These are phyloP conservation scores for Chloroceryle aenea DNA, from an alignment of 2,113 vertebrate species.

Conservation along the genomic window DNA sequence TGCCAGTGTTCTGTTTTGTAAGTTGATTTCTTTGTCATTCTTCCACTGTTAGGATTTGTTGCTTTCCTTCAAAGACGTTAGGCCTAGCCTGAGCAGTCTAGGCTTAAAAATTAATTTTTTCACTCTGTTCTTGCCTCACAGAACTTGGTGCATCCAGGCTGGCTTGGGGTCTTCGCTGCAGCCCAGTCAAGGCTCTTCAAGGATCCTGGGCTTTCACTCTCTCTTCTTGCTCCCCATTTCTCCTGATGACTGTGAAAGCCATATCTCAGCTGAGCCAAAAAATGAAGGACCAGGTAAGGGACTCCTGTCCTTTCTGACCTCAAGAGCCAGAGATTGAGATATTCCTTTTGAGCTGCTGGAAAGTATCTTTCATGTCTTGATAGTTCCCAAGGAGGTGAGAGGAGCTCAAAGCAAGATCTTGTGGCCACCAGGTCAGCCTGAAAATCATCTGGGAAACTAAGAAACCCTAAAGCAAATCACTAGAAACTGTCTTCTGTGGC, in stretches of 20 bases:
- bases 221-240: not conserved
- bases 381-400: not conserved
- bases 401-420: not conserved
- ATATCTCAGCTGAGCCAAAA: not conserved
- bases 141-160: not conserved
- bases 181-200: not conserved
- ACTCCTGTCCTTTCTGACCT: not conserved
- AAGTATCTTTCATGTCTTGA: not conserved
- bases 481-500: not conserved
- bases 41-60: not conserved
- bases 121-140: not conserved
- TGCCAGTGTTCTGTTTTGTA: not conserved
- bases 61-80: not conserved
- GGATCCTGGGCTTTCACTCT: not conserved
- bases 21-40: not conserved
- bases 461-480: not conserved
- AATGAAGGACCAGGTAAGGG: not conserved
- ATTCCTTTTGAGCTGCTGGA: not conserved
- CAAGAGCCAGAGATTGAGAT: not conserved
- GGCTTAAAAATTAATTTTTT: not conserved
- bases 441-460: not conserved
- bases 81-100: not conserved
- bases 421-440: not conserved
- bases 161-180: rapidly evolving
- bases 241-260: not conserved